Evolutionary conservation across 1,140 invertebrate species (phyloP), one percentile per base, ranked within the genome.

Genomic region (Lepidotrigona ventralis): DNA sequence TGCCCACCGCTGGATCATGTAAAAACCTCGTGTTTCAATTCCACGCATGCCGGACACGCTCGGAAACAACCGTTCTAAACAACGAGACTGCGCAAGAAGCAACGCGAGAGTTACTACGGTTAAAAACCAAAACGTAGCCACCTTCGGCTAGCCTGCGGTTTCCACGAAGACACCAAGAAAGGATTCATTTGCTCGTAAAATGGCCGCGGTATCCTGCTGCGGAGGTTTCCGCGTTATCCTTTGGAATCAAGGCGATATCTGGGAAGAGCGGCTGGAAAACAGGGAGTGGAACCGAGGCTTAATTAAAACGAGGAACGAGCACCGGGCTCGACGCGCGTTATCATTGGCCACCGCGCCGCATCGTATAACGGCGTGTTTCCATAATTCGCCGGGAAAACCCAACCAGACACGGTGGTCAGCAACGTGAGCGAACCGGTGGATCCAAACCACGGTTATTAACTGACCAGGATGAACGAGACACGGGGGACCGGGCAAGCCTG

Each of bases 261-360:
- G 79, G 85, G 69, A 54, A 51, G 66, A n/a, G 54, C 33, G 75
- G 53, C n/a, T 26, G 63, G n/a, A 26, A 19, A 66, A 39, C 54
- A 15, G 53, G 14, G 71, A 39, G 23, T 23, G 15, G 23, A 54
- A 39, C 0, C 26, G 53, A 73, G 56, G 90, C 90, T 93, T 93
- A 93, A 93, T 93, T 93, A 93, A 93, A 93, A 93, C 91, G 91
- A 93, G 92, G 88, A 93, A 93, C 92, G 89, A 88, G 87, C 33
- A 46, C 39, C 70, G n/a, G 82, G 79, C 74, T 79, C 81, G 81
- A 33, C 54, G 68, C 81, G 87, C 79, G 87, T 85, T 86, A 88
- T 83, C 88, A 91, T 91, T 88, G 86, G 88, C 85, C 88, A 63
- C 77, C 87, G 86, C 87, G 86, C 86, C 87, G 86, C 86, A 89